Conservation (phyloP, 2,888 invertebrate genomes). For the Watsonalla cultraria region DNA sequence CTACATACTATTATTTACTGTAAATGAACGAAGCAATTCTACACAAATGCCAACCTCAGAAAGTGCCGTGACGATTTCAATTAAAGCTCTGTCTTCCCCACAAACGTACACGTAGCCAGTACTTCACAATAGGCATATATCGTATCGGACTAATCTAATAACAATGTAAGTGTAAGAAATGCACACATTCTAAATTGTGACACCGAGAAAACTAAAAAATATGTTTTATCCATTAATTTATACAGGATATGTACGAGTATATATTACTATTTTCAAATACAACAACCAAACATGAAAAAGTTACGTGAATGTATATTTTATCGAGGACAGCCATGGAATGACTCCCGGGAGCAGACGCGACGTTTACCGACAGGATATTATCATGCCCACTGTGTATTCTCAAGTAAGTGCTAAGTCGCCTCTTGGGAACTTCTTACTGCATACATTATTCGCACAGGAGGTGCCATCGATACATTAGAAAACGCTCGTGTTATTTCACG, state of each 20-base stretch:
- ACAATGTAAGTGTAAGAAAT: no score
- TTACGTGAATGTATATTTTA: conserved; percentile 15
- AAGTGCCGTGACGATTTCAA: not conserved
- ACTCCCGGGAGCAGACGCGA: conserved; percentile 9
- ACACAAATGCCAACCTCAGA: conserved; percentile 1
- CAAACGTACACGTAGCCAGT: not conserved
- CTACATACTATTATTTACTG: not conserved
- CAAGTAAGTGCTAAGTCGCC: conserved; percentile 1
- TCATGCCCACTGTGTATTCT: conserved; percentile 3
- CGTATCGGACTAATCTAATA: no score
- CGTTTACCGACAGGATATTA: conserved; percentile 7
- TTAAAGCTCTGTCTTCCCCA: not conserved
- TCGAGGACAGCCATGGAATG: conserved; percentile 12
- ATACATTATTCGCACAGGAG: not conserved
- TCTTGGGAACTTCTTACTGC: not conserved
- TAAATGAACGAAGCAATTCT: not conserved
- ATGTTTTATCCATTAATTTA: no score
- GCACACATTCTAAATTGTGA: no score
- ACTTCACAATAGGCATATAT: no score
- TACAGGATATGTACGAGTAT: no score
- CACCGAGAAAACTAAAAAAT: no score
- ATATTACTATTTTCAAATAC: no score
- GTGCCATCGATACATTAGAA: not conserved
- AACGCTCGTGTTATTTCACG: not conserved
- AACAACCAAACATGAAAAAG: no score